Percentiles rank a stretch among this genome's conserved stretches.
phyloP scores from a whole-genome alignment of 2,888 invertebrate genomes.

The Morpho achilles region DNA sequence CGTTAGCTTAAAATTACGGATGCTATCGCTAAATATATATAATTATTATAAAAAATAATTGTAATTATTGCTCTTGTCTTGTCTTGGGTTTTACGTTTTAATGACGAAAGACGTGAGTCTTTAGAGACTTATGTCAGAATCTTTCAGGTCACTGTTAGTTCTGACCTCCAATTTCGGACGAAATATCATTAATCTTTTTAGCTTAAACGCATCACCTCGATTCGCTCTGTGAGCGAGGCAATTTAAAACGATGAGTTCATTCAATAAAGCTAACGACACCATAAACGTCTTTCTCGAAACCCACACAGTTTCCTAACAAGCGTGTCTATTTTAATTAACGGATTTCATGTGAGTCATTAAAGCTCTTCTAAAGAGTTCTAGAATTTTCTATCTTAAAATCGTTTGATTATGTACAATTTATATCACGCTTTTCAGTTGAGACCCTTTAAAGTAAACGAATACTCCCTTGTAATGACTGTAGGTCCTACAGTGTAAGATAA shows the following conservation, averaged over 20 bases:
- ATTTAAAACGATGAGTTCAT: slow-evolving; percentile 20
- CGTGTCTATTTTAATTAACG: slow-evolving; percentile 15
- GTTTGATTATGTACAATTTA: neutral
- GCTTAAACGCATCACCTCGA: neutral
- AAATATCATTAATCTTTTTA: slow-evolving; percentile 1
- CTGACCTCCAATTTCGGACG: slow-evolving; percentile 5
- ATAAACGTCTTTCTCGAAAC: slow-evolving; percentile 16
- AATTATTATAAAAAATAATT: too few relatives aligned
- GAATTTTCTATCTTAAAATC: slow-evolving; percentile 1
- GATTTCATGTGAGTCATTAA: slow-evolving; percentile 12
- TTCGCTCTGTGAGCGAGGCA: neutral
- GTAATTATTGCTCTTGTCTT: too few relatives aligned
- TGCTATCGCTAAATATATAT: too few relatives aligned
- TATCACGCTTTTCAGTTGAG: neutral
- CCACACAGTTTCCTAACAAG: slow-evolving; percentile 15
- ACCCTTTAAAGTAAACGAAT: too few relatives aligned
- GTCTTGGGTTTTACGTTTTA: too few relatives aligned
- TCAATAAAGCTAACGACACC: slow-evolving; percentile 15
- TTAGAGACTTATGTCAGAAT: too few relatives aligned
- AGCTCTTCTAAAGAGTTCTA: slow-evolving; percentile 12
- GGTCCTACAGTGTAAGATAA: too few relatives aligned
- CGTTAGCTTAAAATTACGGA: too few relatives aligned
- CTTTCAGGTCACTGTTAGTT: neutral
- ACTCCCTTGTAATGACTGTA: too few relatives aligned
- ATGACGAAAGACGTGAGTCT: too few relatives aligned